Evolutionary conservation across 2,888 invertebrate genomes (phyloP).

Genomic region (Sturmia bella): DNA sequence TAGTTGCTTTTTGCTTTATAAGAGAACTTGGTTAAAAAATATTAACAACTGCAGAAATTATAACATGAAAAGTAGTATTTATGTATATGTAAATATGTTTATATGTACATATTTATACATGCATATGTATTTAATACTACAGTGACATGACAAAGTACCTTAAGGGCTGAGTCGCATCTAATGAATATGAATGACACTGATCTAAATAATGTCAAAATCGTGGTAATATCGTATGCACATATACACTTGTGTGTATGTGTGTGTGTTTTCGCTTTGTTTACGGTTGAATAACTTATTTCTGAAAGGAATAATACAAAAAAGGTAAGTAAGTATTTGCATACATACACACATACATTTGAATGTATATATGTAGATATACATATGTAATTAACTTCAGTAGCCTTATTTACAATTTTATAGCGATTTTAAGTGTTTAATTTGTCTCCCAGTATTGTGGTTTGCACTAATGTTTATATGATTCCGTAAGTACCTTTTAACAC

Average conservation of each 20-base stretch:
- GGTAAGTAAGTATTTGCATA: too few relatives aligned
- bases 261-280: neutral
- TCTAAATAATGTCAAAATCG: constrained; percentile 52
- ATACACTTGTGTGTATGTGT: too few relatives aligned
- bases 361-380: too few relatives aligned
- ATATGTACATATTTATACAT: neutral
- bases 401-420: too few relatives aligned
- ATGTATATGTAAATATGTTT: too few relatives aligned
- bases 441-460: too few relatives aligned
- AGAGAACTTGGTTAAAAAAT: constrained; percentile 23
- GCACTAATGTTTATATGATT: too few relatives aligned
- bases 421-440: too few relatives aligned
- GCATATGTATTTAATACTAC: constrained; percentile 50
- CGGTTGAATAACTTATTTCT: neutral
- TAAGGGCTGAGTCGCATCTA: constrained; percentile 43
- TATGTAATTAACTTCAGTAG: too few relatives aligned
- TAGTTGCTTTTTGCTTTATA: neutral
- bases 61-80: too few relatives aligned
- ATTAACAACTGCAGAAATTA: constrained; percentile 14
- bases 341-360: too few relatives aligned
- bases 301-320: neutral
- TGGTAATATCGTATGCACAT: neutral
- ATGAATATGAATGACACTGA: constrained; percentile 48
- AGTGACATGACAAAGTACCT: constrained; percentile 48
- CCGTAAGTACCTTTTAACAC: too few relatives aligned